Base-by-base conservation (phyloP, 2,797 vertebrate species). In the Smutsia temminckii region DNA sequence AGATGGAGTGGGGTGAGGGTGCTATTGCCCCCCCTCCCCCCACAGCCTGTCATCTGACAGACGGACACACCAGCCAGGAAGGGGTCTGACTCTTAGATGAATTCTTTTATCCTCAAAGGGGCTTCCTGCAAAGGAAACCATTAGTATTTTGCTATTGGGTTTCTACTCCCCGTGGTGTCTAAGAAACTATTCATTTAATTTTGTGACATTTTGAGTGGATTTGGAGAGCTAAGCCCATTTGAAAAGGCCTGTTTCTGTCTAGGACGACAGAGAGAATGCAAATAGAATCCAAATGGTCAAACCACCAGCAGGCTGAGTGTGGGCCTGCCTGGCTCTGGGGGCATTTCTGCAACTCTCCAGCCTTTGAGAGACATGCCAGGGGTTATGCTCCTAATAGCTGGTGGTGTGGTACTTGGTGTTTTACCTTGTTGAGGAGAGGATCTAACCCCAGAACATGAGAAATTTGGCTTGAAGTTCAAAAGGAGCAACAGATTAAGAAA, bases 81-180 rank as follows among this genome's bases (percentile, higher is more conserved):
- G 95, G 80, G 34, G 96, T 98, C 97, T 80, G 95, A 97, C 97
- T 98, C 97, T 95, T 95, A 96, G 97, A 97, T 98, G 96, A 96
- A 97, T 98, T 96, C 94, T 98, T 98, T 97, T 97, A 97, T 97
- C 95, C 97, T 98, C 97, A 95, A 94, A 97, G 97, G 93, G 85
- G 92, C 96, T 98, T 98, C 98, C 98, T 97, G 96, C 89, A 97
- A 97, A 98, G 98, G 97, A 98, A 98, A 97, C 96, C 97, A 98
- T 98, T 96, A 97, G 87, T 97, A 80, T 92, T 97, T 97, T 94
- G 91, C 97, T 97, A 85, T 97, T 80, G 94, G 95, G 93, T 97
- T 98, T 97, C 96, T 97, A 89, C 96, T 98, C 97, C 95, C 87
- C 77, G 49, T 96, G 92, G 85, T 79, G 91, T 95, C 91, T 95